Conservation (phyloP, 2,888 invertebrate species). For the Heliconius ismenius region DNA sequence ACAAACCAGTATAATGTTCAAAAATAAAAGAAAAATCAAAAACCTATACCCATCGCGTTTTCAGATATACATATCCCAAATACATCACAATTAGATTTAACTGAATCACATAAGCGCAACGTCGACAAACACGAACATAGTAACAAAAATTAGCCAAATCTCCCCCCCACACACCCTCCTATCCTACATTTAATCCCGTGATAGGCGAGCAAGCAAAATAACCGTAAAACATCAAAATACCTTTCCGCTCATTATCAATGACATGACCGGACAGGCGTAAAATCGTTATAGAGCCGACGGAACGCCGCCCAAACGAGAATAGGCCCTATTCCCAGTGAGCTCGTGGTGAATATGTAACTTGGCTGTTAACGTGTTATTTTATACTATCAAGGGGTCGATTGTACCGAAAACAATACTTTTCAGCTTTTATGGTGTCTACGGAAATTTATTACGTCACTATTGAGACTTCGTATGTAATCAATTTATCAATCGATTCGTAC, state of each 20-base stretch:
- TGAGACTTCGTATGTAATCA: slow-evolving; percentile 43
- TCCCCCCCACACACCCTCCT: slow-evolving; percentile 24
- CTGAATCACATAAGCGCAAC: background rate
- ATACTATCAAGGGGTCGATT: slow-evolving; percentile 15
- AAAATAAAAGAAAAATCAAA: too few relatives aligned
- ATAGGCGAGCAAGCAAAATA: slow-evolving; percentile 43
- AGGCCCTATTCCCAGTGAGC: background rate
- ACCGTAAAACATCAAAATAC: slow-evolving; percentile 46
- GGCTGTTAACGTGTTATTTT: background rate
- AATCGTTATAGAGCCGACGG: slow-evolving; percentile 42
- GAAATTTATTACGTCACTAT: slow-evolving; percentile 45
- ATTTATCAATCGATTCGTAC: slow-evolving; percentile 44
- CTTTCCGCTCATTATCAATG: slow-evolving; percentile 48
- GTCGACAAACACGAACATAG: slow-evolving; percentile 36
- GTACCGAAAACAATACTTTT: slow-evolving; percentile 42
- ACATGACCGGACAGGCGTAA: slow-evolving; percentile 48
- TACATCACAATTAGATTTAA: background rate
- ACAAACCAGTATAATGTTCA: too few relatives aligned
- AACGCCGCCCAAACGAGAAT: slow-evolving; percentile 26
- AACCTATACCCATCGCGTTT: too few relatives aligned
- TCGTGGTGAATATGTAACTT: background rate
- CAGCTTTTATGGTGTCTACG: slow-evolving; percentile 41
- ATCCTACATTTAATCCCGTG: slow-evolving; percentile 37
- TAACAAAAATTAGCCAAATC: slow-evolving; percentile 33
- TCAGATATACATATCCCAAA: background rate